These are phyloP conservation scores for Ectropis grisescens DNA, from an alignment of 1,140 invertebrate species.

Conservation along the genomic window DNA sequence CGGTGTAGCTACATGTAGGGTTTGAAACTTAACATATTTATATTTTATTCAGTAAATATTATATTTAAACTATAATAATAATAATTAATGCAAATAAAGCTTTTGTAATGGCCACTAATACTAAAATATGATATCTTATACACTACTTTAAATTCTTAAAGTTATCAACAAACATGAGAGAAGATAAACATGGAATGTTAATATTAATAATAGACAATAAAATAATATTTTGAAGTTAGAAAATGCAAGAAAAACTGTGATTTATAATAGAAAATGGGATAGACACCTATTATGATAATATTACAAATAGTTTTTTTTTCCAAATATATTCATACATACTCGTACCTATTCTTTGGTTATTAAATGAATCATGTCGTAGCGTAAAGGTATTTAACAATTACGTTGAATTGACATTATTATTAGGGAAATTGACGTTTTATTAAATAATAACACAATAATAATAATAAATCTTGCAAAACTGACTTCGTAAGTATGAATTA, in stretches of 20 bases:
- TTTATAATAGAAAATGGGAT: conserved; percentile 38
- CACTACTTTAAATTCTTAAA: conserved; percentile 29
- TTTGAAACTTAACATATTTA: too few relatives aligned
- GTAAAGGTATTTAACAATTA: too few relatives aligned
- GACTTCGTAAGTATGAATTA: conserved; percentile 5
- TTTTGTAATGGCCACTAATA: conserved; percentile 14
- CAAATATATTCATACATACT: too few relatives aligned
- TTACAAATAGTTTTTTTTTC: conserved; percentile 32
- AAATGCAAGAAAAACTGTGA: too few relatives aligned
- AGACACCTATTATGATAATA: conserved; percentile 26
- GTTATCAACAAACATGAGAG: conserved; percentile 28
- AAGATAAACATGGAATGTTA: conserved; percentile 23
- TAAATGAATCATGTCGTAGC: too few relatives aligned
- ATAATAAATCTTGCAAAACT: conserved; percentile 1
- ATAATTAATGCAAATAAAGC: conserved; percentile 1
- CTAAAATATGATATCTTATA: conserved; percentile 24
- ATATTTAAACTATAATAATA: too few relatives aligned
- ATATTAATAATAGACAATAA: conserved; percentile 6
- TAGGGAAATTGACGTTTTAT: too few relatives aligned
- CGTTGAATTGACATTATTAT: too few relatives aligned
- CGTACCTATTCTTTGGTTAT: too few relatives aligned
- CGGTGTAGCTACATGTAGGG: too few relatives aligned
- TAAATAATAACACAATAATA: too few relatives aligned
- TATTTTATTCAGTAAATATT: too few relatives aligned
- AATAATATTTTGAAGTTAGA: conserved; percentile 3